phyloP scores from a whole-genome alignment of 2,888 invertebrate species.

The Mimas tiliae region DNA sequence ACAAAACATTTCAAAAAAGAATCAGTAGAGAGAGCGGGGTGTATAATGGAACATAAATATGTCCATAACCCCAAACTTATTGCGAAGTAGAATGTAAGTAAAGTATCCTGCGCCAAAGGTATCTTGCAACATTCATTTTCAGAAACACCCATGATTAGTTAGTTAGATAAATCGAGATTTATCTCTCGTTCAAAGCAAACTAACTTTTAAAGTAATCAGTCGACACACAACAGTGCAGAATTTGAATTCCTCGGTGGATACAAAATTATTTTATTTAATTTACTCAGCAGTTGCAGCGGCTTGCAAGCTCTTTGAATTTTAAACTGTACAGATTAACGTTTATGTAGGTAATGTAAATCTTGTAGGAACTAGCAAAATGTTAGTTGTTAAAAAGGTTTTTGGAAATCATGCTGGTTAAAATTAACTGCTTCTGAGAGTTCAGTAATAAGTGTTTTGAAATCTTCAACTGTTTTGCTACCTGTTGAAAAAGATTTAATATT shows the following conservation, averaged over 20 bases:
- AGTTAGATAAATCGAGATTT: too few relatives aligned
- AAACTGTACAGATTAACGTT: conserved; percentile 56
- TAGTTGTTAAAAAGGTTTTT: conserved; percentile 4
- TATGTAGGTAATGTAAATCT: conserved; percentile 31
- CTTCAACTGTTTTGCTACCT: background rate
- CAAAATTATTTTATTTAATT: conserved; percentile 58
- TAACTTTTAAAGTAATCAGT: background rate
- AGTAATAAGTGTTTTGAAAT: too few relatives aligned
- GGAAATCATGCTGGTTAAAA: background rate
- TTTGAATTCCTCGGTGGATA: conserved; percentile 55
- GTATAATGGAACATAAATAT: too few relatives aligned
- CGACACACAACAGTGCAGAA: conserved; percentile 47
- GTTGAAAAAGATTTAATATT: background rate
- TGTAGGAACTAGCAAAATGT: conserved; percentile 7
- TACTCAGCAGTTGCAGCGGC: conserved; percentile 44
- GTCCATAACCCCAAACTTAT: too few relatives aligned
- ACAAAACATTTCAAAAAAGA: too few relatives aligned
- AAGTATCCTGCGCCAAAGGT: background rate
- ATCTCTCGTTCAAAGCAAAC: conserved; percentile 1
- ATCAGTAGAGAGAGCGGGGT: too few relatives aligned
- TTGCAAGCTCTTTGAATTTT: conserved; percentile 61
- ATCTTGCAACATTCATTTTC: background rate
- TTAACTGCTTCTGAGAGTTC: background rate
- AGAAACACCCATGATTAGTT: background rate
- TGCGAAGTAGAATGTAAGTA: background rate